These are phyloP conservation scores for Rhopilema esculentum DNA, from an alignment of 30 jellyfish, hydroid and myxozoan genomes.

Conservation along the genomic window DNA sequence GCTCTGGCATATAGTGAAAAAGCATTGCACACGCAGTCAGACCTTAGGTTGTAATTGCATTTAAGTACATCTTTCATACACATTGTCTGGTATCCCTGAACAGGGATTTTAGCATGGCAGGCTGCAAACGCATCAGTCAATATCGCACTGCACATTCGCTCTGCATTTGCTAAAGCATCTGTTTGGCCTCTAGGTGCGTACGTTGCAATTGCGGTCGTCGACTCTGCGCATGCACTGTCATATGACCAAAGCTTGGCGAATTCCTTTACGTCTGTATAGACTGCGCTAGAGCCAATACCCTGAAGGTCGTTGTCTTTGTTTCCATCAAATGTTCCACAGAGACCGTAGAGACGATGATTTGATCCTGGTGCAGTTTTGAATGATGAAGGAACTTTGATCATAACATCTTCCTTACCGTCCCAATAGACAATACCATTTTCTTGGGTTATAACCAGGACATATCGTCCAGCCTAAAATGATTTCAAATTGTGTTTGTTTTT, in stretches of 20 bases:
- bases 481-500: too few relatives aligned
- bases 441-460: slow-evolving; percentile 87
- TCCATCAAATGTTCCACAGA: slow-evolving; percentile 97
- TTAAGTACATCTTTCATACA: slow-evolving; percentile 91
- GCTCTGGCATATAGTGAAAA: slow-evolving; percentile 85
- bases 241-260: slow-evolving; percentile 63
- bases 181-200: slow-evolving; percentile 66
- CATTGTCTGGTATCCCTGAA: slow-evolving; percentile 71
- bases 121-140: slow-evolving; percentile 78
- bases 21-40: slow-evolving; percentile 92
- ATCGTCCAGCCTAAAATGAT: slow-evolving; percentile 92
- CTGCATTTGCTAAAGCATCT: slow-evolving; percentile 67
- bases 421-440: slow-evolving; percentile 82
- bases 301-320: slow-evolving; percentile 78
- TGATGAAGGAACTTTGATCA: slow-evolving; percentile 89
- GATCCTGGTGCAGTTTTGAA: slow-evolving; percentile 61
- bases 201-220: slow-evolving; percentile 24
- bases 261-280: slow-evolving; percentile 16
- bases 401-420: slow-evolving; percentile 96
- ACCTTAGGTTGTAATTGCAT: slow-evolving; percentile 77
- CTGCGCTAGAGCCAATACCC: slow-evolving; percentile 40
- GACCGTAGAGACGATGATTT: slow-evolving; percentile 88
- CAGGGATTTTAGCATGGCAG: slow-evolving; percentile 70
- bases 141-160: slow-evolving; percentile 77
- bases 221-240: slow-evolving; percentile 75